phyloP scores from a whole-genome alignment of 1,140 invertebrate genomes.

The Druon quercuslanigerum region DNA sequence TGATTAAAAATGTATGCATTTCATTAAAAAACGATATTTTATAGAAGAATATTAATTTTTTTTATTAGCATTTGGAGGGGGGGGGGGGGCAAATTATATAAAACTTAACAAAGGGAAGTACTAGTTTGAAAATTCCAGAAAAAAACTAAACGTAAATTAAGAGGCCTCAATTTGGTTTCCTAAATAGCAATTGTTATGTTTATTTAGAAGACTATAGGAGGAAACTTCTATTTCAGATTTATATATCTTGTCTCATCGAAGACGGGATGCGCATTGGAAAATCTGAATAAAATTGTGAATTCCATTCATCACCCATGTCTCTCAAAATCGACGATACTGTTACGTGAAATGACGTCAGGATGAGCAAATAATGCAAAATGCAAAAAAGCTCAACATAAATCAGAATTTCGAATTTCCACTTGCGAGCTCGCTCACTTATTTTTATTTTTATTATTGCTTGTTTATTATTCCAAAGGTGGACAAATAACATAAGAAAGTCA shows the following conservation, averaged over 20 bases:
- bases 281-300: slow-evolving; percentile 16
- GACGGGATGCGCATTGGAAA: not conserved
- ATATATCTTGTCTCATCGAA: not conserved
- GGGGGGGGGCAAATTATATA: no score
- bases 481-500: no score
- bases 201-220: not conserved
- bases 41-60: no score
- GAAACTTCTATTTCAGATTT: not conserved
- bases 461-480: no score
- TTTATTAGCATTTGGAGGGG: no score
- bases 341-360: slow-evolving; percentile 44
- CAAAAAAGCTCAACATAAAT: not conserved
- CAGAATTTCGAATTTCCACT: not conserved
- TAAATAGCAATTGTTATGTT: not conserved
- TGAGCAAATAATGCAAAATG: not conserved
- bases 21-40: no score
- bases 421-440: not conserved
- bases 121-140: no score
- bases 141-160: no score
- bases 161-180: no score
- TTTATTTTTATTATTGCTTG: not conserved
- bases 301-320: slow-evolving; percentile 14
- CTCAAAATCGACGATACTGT: slow-evolving; percentile 26
- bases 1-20: no score
- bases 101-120: no score